Percentiles rank a stretch among this genome's conserved stretches.
Conservation (phyloP, 2,888 invertebrate species). For the Panorpa germanica region DNA sequence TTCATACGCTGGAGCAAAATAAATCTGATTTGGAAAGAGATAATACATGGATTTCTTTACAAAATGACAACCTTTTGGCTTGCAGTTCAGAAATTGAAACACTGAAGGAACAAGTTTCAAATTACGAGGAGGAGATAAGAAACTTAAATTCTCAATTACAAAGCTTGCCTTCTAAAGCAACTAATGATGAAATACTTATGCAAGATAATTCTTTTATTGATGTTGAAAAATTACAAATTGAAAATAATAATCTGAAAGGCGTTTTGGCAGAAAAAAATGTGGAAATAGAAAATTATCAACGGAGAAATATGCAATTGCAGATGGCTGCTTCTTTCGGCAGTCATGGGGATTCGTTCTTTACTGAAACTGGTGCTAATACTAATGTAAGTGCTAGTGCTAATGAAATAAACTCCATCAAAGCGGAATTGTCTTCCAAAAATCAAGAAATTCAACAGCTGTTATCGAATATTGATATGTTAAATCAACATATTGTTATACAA, state of each 20-base stretch:
- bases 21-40: conserved; percentile 19
- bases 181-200: conserved; percentile 24
- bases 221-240: conserved; percentile 21
- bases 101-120: conserved; percentile 20
- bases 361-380: conserved; percentile 10
- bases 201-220: conserved; percentile 17
- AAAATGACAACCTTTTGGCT: conserved; percentile 22
- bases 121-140: conserved; percentile 13
- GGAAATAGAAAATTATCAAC: conserved; percentile 25
- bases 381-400: conserved; percentile 5
- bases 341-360: conserved; percentile 8
- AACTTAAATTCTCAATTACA: too few species aligned
- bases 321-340: conserved; percentile 14
- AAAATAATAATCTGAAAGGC: conserved; percentile 35
- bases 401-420: conserved; percentile 4
- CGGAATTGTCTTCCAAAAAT: conserved; percentile 2
- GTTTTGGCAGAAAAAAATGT: conserved; percentile 28
- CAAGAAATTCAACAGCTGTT: too few species aligned
- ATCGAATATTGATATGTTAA: too few species aligned
- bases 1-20: conserved; percentile 18
- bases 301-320: conserved; percentile 21
- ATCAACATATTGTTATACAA: too few species aligned
- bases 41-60: conserved; percentile 19
- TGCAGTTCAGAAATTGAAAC: conserved; percentile 25
- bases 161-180: too few species aligned